A percentile compares a stretch with the other conserved stretches of the same genome.
Conservation (phyloP, 2,797 vertebrate species). For the Dicrostonyx torquatus region DNA sequence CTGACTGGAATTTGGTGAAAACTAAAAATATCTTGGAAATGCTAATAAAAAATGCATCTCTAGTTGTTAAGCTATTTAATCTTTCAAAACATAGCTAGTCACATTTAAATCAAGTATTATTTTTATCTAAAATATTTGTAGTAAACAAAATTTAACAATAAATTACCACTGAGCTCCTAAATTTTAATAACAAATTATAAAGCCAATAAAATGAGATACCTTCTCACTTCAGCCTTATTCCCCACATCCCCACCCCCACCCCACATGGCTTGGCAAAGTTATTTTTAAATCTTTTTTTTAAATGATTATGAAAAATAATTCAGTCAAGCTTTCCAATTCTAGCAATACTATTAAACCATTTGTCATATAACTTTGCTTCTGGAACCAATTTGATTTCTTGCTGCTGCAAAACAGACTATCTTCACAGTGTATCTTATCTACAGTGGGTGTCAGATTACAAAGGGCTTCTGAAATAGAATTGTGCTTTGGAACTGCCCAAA, state of each 20-base stretch:
- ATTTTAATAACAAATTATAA: constrained; percentile 62
- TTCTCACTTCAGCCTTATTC: neutral
- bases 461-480: constrained; percentile 77
- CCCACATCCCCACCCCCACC: neutral
- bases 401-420: constrained; percentile 78
- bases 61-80: constrained; percentile 58
- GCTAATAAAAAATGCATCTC: constrained; percentile 41
- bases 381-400: constrained; percentile 79
- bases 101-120: neutral
- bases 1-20: neutral
- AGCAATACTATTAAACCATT: constrained; percentile 73
- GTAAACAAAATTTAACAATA: constrained; percentile 60
- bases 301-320: constrained; percentile 72
- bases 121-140: constrained; percentile 35
- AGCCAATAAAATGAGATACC: constrained; percentile 58
- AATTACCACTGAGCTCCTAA: constrained; percentile 40
- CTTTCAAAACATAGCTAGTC: neutral
- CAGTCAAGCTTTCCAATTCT: constrained; percentile 66
- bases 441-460: constrained; percentile 77
- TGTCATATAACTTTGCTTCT: constrained; percentile 74
- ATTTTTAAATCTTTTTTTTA: constrained; percentile 59
- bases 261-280: constrained; percentile 26
- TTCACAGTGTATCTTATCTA: constrained; percentile 73
- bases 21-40: constrained; percentile 21
- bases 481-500: constrained; percentile 68